Base-by-base conservation (phyloP, 2,113 vertebrate species). In the Apteryx owenii region DNA sequence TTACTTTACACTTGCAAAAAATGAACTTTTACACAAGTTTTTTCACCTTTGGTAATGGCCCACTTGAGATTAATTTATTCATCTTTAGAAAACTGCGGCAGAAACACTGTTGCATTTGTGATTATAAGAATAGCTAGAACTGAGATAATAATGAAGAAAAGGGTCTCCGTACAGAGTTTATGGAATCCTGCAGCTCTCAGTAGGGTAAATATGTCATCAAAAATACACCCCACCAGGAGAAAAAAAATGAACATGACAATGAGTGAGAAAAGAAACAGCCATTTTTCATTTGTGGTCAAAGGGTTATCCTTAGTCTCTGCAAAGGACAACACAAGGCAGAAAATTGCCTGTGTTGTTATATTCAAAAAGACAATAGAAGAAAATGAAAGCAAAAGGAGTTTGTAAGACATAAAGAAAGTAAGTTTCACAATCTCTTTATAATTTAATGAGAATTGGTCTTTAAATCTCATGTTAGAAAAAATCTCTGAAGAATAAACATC, bases 21-120 rank as follows among this genome's bases (percentile, higher is more conserved):
- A 40, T 5, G 0, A 28, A 5, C 1, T 0, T 1, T 5, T 4
- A 58, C 56, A 31, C 28, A 56, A 31, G 29, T 51, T 65, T 88
- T 88, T 68, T 56, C 17, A 77, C 23, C 20, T 81, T 80, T 85
- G 26, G 46, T 95, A 91, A 97, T 90, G 70, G 60, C 42, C 36
- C 72, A 86, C 92, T 96, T 91, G 40, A 94, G 51, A 88, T 68
- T 91, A 92, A 95, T 88, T 94, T 95, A 90, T 94, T 92, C 90
- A 68, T 82, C 33, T 68, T 81, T 46, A 60, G 29, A 62, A 75
- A 81, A 13, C 12, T 88, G 44, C 6, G 73, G 40, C 5, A 85
- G 73, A 91, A 94, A 61, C 15, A 33, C 18, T 62, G 21, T 19
- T 38, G 75, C 33, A 90, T 42, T 88, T 88, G 64, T 96, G 50